Conservation (phyloP, 1,140 invertebrate species). For the Amyelois transitella region DNA sequence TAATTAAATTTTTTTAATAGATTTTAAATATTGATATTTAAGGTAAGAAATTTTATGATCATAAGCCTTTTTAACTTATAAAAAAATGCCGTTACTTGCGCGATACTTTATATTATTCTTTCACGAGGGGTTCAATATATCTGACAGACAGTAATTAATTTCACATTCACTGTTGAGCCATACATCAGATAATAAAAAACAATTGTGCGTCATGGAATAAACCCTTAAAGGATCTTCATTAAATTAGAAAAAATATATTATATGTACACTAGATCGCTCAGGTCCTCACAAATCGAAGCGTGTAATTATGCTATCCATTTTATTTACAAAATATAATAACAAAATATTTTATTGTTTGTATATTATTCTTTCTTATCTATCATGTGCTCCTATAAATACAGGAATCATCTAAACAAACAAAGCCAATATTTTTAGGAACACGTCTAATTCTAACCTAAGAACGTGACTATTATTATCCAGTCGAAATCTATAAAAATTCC, state of each 20-base stretch:
- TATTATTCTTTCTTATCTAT: slow-evolving; percentile 39
- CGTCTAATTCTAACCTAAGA: slow-evolving; percentile 39
- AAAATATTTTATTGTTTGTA: slow-evolving; percentile 44
- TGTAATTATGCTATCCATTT: slow-evolving; percentile 28
- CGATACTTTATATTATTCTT: not conserved
- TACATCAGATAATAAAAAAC: slow-evolving; percentile 29
- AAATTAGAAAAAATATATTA: slow-evolving; percentile 10
- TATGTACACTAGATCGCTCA: slow-evolving; percentile 12
- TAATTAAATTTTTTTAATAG: slow-evolving; percentile 39
- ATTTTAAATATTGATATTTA: slow-evolving; percentile 19
- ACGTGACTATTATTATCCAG: slow-evolving; percentile 57
- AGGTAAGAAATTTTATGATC: not conserved
- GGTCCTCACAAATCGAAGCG: slow-evolving; percentile 37
- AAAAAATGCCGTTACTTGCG: not conserved
- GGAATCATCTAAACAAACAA: not conserved
- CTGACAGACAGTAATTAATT: slow-evolving; percentile 29
- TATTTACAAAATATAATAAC: slow-evolving; percentile 63
- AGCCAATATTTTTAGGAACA: not conserved
- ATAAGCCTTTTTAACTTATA: not conserved
- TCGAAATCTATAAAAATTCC: slow-evolving; percentile 19
- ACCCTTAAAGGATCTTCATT: slow-evolving; percentile 15
- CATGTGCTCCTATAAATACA: slow-evolving; percentile 3
- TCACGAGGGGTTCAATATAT: slow-evolving; percentile 25
- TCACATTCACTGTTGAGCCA: slow-evolving; percentile 13
- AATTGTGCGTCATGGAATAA: slow-evolving; percentile 41